phyloP scores from a whole-genome alignment of 2,888 invertebrate species.

The Apotomis capreana region DNA sequence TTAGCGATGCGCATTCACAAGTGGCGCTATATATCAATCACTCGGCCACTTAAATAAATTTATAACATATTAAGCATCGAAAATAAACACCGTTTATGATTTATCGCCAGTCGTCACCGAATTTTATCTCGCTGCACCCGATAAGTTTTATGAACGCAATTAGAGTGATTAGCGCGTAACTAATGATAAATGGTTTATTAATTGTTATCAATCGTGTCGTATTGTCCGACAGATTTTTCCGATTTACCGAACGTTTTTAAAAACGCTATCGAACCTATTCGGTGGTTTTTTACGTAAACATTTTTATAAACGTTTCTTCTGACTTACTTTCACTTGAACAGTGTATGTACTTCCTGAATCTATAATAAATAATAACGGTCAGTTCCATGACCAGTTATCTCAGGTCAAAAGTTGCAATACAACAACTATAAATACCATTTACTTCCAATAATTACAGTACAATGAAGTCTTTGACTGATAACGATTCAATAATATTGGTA shows the following conservation, averaged over 20 bases:
- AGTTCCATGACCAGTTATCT: conserved; percentile 75
- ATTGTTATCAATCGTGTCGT: conserved; percentile 24
- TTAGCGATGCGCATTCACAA: conserved; percentile 50
- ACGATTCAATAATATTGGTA: conserved; percentile 60
- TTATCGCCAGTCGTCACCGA: conserved; percentile 76
- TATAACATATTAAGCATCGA: conserved; percentile 83
- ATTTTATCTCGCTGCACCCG: conserved; percentile 74
- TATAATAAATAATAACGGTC: conserved; percentile 58
- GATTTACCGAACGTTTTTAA: conserved; percentile 7
- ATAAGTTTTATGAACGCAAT: conserved; percentile 82
- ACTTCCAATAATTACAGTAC: conserved; percentile 78
- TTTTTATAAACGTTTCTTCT: too few species aligned
- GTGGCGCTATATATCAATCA: conserved; percentile 79
- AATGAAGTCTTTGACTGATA: conserved; percentile 80
- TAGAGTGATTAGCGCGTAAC: conserved; percentile 76
- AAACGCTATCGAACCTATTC: too few species aligned
- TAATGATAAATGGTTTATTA: conserved; percentile 72
- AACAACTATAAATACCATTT: conserved; percentile 77
- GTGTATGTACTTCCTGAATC: conserved; percentile 48
- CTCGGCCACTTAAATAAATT: conserved; percentile 81
- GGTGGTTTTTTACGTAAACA: too few species aligned
- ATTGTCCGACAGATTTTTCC: conserved; percentile 26
- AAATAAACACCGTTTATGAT: conserved; percentile 83
- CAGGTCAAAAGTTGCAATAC: conserved; percentile 64
- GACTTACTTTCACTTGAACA: conserved; percentile 51